These are phyloP conservation scores for Myripristis jacobus DNA, from an alignment of 2,797 vertebrate genomes.

Conservation along the genomic window DNA sequence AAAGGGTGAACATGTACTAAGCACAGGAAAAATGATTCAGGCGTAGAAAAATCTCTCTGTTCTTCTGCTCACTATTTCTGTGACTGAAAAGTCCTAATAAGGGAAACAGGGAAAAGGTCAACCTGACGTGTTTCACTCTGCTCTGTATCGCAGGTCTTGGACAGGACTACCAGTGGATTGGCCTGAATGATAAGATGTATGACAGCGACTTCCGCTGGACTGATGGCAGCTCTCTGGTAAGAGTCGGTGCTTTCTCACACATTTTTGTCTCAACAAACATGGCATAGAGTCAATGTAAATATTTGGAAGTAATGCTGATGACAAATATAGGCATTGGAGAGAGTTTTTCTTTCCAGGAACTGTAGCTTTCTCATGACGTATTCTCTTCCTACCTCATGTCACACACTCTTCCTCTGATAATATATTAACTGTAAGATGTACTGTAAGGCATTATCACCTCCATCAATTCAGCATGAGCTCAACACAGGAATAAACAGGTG, in stretches of 20 bases:
- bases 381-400: constrained; percentile 27
- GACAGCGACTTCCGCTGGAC: constrained; percentile 98
- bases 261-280: constrained; percentile 64
- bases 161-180: constrained; percentile 99
- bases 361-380: constrained; percentile 63
- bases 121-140: constrained; percentile 60
- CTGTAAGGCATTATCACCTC: constrained; percentile 10
- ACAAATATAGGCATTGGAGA: constrained; percentile 54
- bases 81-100: constrained; percentile 50
- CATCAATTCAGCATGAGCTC: constrained; percentile 6
- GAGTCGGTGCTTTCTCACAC: constrained; percentile 66
- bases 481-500: constrained; percentile 13
- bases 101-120: constrained; percentile 24
- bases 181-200: constrained; percentile 99
- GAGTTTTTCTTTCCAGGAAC: constrained; percentile 44
- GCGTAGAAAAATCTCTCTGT: constrained; percentile 49
- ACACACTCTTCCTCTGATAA: constrained; percentile 31
- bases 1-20: constrained; percentile 12
- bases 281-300: constrained; percentile 64
- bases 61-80: constrained; percentile 14
- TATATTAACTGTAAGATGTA: constrained; percentile 30
- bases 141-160: constrained; percentile 87
- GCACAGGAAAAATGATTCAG: constrained; percentile 70
- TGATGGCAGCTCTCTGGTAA: constrained; percentile 93
- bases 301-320: constrained; percentile 57